Percentiles rank a stretch among this genome's conserved stretches.
Evolutionary conservation across 2,888 invertebrate genomes (phyloP).

Genomic region (Heteromyza rotundicornis): DNA sequence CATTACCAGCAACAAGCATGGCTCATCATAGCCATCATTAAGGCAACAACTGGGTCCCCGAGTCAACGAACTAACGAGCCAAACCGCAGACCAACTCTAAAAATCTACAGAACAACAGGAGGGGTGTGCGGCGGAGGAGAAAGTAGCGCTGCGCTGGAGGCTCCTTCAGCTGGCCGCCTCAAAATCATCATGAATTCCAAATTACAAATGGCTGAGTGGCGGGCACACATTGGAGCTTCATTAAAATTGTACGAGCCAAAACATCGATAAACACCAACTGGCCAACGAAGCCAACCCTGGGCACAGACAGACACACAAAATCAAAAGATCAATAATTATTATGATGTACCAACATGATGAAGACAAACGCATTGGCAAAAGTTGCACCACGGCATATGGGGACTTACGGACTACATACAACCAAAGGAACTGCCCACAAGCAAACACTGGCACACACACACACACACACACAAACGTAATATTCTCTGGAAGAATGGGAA

Average conservation of each 20-base stretch:
- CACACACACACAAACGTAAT: neutral
- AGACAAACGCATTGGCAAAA: neutral
- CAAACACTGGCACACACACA: neutral
- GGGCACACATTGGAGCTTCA: slow-evolving; percentile 8
- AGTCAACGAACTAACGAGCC: neutral
- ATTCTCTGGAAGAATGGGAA: neutral
- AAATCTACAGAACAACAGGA: neutral
- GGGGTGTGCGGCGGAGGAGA: too few relatives aligned
- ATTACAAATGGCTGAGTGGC: slow-evolving; percentile 3
- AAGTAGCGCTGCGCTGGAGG: too few relatives aligned
- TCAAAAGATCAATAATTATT: slow-evolving; percentile 58
- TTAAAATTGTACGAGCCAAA: slow-evolving; percentile 18
- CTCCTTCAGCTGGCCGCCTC: neutral
- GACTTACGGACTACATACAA: neutral
- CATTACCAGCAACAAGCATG: slow-evolving; percentile 2
- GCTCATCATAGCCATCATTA: too few relatives aligned
- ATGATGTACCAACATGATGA: slow-evolving; percentile 39
- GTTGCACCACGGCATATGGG: neutral
- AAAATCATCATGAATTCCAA: neutral
- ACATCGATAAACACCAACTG: neutral
- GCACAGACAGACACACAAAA: slow-evolving; percentile 30
- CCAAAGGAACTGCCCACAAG: neutral
- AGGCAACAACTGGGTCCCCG: neutral
- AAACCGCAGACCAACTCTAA: slow-evolving; percentile 1
- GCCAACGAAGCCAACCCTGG: neutral